phyloP scores from a whole-genome alignment of 1,140 invertebrate genomes.

The Trypoxylus dichotomus region DNA sequence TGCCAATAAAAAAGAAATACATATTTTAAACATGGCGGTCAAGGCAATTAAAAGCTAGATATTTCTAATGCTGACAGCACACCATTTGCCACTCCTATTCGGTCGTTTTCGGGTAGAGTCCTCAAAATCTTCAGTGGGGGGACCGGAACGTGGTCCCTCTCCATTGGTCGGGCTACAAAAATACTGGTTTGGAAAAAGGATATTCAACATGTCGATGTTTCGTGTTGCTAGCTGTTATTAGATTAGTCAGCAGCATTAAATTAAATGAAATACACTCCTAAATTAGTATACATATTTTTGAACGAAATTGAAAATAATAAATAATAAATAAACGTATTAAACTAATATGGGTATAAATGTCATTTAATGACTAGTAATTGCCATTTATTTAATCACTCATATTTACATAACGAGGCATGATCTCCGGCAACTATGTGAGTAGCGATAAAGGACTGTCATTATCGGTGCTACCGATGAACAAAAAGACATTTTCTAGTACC shows the following conservation, averaged over 20 bases:
- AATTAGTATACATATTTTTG: no score
- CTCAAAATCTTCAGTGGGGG: slow-evolving; percentile 7
- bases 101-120: slow-evolving; percentile 10
- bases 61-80: slow-evolving; percentile 4
- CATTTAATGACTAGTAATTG: background rate
- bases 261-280: no score
- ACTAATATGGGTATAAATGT: no score
- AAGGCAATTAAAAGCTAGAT: slow-evolving; percentile 20
- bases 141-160: background rate
- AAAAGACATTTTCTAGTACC: background rate
- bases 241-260: no score
- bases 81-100: slow-evolving; percentile 5
- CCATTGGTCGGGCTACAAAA: background rate
- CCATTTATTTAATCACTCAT: background rate
- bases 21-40: slow-evolving; percentile 21
- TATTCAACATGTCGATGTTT: no score
- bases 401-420: background rate
- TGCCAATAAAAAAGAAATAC: background rate
- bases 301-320: no score
- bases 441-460: background rate
- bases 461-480: background rate
- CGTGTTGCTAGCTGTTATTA: no score
- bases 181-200: slow-evolving; percentile 4
- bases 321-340: no score
- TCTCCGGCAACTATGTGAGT: background rate